Percentiles rank a stretch among this genome's conserved stretches.
These are phyloP conservation scores for Holotrichia oblita DNA, from an alignment of 1,140 invertebrate species.

Conservation along the genomic window DNA sequence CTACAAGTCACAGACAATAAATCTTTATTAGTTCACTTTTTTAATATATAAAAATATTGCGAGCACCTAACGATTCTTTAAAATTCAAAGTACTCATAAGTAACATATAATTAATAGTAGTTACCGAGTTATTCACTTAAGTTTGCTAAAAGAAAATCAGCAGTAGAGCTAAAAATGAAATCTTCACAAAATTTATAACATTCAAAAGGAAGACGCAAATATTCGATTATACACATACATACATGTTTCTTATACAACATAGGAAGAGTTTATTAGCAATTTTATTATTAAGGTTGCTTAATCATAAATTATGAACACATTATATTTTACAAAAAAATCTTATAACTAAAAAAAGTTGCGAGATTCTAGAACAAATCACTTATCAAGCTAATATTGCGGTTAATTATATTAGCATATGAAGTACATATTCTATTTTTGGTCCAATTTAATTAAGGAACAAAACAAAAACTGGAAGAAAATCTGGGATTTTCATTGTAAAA, in stretches of 20 bases:
- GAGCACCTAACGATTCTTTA: not conserved
- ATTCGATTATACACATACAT: too few relatives aligned
- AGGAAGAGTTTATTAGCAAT: not conserved
- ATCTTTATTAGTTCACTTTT: constrained; percentile 1
- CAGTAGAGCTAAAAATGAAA: not conserved
- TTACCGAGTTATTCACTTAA: not conserved
- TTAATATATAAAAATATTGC: not conserved
- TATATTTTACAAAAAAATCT: not conserved
- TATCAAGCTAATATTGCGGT: not conserved
- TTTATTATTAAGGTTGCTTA: not conserved
- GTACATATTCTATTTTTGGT: not conserved
- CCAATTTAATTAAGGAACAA: not conserved
- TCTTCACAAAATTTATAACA: too few relatives aligned
- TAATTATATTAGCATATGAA: not conserved
- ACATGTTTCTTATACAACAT: not conserved
- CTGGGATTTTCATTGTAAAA: not conserved
- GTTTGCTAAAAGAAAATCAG: not conserved
- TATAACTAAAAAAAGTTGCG: not conserved
- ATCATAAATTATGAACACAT: constrained; percentile 9
- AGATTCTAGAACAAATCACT: too few relatives aligned
- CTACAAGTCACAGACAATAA: too few relatives aligned
- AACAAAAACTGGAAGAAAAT: not conserved
- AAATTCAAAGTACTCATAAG: not conserved
- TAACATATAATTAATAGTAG: not conserved
- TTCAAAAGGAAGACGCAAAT: too few relatives aligned